Percentiles rank a stretch among this genome's conserved stretches.
Evolutionary conservation across 92 coral and sea anemone species (phyloP).

Genomic region (Plumapathes pennacea): DNA sequence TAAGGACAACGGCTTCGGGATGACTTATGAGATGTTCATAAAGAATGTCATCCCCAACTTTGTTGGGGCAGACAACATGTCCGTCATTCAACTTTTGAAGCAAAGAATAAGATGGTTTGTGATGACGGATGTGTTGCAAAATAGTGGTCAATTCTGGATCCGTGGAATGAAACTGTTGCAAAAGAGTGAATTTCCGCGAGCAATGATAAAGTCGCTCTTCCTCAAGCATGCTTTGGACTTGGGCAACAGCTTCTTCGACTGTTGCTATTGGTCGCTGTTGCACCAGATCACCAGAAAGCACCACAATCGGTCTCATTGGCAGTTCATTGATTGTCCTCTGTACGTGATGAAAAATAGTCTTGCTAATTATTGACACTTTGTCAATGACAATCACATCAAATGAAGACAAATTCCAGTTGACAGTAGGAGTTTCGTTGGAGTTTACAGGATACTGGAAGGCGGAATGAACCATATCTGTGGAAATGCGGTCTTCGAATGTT

Average conservation of each 20-base stretch:
- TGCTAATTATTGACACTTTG: background rate
- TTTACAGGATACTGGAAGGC: conserved; percentile 10
- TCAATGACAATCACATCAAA: conserved; percentile 6
- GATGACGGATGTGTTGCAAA: too few relatives aligned
- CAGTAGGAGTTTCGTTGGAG: background rate
- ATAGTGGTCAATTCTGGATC: too few relatives aligned
- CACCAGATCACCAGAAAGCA: conserved; percentile 3
- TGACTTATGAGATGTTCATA: too few relatives aligned
- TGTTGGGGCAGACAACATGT: too few relatives aligned
- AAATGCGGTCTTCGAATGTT: background rate
- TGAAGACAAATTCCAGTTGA: background rate
- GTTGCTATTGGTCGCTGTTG: conserved; percentile 5
- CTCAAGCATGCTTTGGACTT: background rate
- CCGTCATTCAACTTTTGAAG: too few relatives aligned
- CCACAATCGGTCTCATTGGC: conserved; percentile 1
- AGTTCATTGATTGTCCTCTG: conserved; percentile 11
- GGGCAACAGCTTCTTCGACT: background rate
- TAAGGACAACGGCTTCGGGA: too few relatives aligned
- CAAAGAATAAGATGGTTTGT: too few relatives aligned
- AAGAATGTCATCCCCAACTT: too few relatives aligned
- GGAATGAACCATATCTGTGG: conserved; percentile 2
- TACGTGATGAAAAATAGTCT: conserved; percentile 1
- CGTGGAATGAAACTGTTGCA: background rate
- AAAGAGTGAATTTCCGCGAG: background rate
- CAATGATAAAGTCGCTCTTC: background rate